Base-by-base conservation (phyloP, 2,113 vertebrate species). In the Xyrauchen texanus region DNA sequence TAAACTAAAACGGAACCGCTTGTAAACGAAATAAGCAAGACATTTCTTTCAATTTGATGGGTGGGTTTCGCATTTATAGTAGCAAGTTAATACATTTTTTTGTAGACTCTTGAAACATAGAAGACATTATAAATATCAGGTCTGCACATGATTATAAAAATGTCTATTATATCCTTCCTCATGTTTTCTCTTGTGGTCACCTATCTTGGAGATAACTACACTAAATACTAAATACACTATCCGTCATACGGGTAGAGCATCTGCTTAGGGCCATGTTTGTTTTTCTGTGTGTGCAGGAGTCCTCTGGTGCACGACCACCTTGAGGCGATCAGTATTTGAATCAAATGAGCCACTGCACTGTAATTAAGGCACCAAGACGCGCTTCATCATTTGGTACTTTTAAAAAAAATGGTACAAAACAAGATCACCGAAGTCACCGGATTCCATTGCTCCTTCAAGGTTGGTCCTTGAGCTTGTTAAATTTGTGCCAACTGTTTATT, bases 391-490 rank as follows among this genome's bases (percentile, higher is more conserved):
- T 80, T 65, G 83, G 83, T 69, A 73, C 87, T 74, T 68, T 4
- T 6, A 89, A 86, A 75, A 51, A 3, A 34, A 15, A 96, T 97
- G 95, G 95, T 97, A 86, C 96, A 97, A 92, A 97, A 96, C 77
- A 97, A 95, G 88, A 93, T 93, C 52, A 88, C 92, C 65, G 96
- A 97, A 87, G 88, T 95, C 79, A 92, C 93, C 72, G 95, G 94
- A 82, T 96, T 96, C 86, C 95, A 96, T 72, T 93, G 92, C 85
- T 96, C 95, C 11, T 96, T 96, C 88, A 96, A 95, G 94, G 96
- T 96, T 85, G 87, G 78, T 71, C 11, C 8, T 10, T 8, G 51
- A 53, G 51, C 51, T 53, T 53, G 51, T 0, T 53, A 53, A 10
- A 53, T 53, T 53, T 3, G 21, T 34, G 8, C 9, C 9, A 10